Evolutionary conservation across 2,113 vertebrate genomes (phyloP).

Genomic region (Falcunculus frontatus): DNA sequence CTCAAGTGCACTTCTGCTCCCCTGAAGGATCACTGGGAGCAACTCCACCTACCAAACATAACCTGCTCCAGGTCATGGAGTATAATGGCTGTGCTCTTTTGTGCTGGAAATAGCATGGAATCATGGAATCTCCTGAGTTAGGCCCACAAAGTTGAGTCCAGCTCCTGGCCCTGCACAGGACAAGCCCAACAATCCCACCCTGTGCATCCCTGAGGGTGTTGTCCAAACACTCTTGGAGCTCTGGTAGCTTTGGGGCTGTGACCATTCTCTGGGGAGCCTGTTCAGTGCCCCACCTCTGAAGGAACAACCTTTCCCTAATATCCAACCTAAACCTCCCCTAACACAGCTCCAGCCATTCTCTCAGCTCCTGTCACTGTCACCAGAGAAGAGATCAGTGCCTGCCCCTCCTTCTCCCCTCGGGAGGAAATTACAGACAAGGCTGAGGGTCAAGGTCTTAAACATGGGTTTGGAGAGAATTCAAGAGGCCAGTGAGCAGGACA

Average conservation of each 20-base stretch:
- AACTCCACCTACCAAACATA: background rate
- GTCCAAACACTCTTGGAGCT: rapidly evolving
- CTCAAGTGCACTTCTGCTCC: background rate
- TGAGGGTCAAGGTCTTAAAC: background rate
- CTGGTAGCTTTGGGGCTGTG: background rate
- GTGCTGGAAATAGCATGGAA: background rate
- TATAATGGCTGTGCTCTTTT: background rate
- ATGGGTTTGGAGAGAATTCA: background rate
- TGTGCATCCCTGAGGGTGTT: background rate
- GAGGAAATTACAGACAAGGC: background rate
- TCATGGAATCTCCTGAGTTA: rapidly evolving
- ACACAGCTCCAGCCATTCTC: background rate
- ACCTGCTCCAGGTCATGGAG: background rate
- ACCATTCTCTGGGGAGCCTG: background rate
- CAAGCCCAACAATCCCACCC: background rate
- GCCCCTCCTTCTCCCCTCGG: background rate
- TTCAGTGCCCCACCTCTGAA: background rate
- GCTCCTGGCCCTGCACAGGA: background rate
- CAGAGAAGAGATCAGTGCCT: background rate
- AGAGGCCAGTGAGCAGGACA: background rate
- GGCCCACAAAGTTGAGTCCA: background rate
- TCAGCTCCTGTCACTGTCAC: background rate
- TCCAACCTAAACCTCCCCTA: background rate
- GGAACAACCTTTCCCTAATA: background rate
- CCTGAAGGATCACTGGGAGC: background rate